phyloP scores from a whole-genome alignment of 1,140 invertebrate species.

The Idris sp. region DNA sequence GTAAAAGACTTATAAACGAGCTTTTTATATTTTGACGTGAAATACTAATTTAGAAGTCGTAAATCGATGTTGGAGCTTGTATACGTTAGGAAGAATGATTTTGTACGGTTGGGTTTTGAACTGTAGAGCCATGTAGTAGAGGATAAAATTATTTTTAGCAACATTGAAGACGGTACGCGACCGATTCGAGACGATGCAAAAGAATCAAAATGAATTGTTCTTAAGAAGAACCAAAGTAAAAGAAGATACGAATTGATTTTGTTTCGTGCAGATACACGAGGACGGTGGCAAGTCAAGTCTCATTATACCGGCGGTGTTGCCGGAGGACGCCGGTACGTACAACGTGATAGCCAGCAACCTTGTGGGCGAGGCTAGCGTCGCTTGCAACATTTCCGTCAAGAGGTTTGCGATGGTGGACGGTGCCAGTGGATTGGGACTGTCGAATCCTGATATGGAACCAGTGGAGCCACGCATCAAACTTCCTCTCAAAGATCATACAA shows the following conservation, averaged over 20 bases:
- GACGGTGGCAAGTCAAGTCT: constrained; percentile 82
- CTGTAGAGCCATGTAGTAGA: constrained; percentile 17
- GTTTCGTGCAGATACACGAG: constrained; percentile 79
- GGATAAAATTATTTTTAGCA: constrained; percentile 61
- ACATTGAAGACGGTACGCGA: constrained; percentile 54
- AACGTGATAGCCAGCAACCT: constrained; percentile 82
- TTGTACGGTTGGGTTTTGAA: constrained; percentile 27
- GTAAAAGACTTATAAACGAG: not conserved
- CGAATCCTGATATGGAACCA: constrained; percentile 83
- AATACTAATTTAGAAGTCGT: constrained; percentile 17
- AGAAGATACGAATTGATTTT: constrained; percentile 32
- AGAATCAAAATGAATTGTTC: constrained; percentile 26
- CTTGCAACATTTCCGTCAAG: constrained; percentile 85
- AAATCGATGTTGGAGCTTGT: constrained; percentile 16
- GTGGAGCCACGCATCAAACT: constrained; percentile 86
- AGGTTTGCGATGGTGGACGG: constrained; percentile 84
- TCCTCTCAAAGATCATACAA: constrained; percentile 83
- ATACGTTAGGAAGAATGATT: constrained; percentile 32
- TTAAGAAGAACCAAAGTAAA: constrained; percentile 37
- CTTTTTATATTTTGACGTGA: constrained; percentile 1
- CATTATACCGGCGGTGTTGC: constrained; percentile 82
- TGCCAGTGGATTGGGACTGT: constrained; percentile 85
- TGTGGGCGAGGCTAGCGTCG: constrained; percentile 81
- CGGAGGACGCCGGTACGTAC: constrained; percentile 83
- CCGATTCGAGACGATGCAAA: constrained; percentile 65